Evolutionary conservation across 1,140 invertebrate genomes (phyloP), one percentile per base, ranked within the genome.

Genomic region (Ctenoplectra terminalis): DNA sequence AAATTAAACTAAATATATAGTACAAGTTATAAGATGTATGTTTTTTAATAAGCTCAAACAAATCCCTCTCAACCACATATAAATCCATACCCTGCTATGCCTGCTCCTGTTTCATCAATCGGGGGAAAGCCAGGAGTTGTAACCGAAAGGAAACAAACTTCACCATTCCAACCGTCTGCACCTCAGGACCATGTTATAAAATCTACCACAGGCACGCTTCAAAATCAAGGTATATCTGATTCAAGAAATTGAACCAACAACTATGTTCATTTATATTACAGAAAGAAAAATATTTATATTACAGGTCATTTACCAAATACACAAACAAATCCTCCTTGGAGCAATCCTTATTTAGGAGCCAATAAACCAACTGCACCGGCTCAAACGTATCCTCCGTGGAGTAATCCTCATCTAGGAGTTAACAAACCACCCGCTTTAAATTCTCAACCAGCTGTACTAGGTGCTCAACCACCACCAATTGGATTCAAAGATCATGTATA

Each of bases 401-500:
- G 34, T 40, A 63, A 78, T 48, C 56, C 72, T 34, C 43, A 73
- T 48, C 1, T 23, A 15, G 37, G 15, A 40, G 15, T 7, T 1
- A 78, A 82, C 64, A 79, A 31, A 34, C 23, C 71, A 43, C 23
- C 5, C n/a, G 8, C 8, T n/a, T 5, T 50, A 7, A 50, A 29
- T 43, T 5, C 20, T 56, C 50, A 23, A 70, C 48, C 77, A 50
- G 13, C 2, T 64, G 1, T 1, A 40, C 13, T 48, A 29, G 37
- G 26, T 11, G 2, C 5, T 52, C 48, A 43, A 66, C 52, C 75
- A 40, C 40, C 54, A 23, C 75, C 67, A 43, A 71, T 85, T n/a
- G 84, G 84, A 50, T 86, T 86, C 29, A 85, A 78, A 48, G 61
- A 86, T 31, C 58, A 81, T 52, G 48, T 82, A 20, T 70, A 70